These are phyloP conservation scores for Archips crataeganus DNA, from an alignment of 2,888 invertebrate species.

Conservation along the genomic window DNA sequence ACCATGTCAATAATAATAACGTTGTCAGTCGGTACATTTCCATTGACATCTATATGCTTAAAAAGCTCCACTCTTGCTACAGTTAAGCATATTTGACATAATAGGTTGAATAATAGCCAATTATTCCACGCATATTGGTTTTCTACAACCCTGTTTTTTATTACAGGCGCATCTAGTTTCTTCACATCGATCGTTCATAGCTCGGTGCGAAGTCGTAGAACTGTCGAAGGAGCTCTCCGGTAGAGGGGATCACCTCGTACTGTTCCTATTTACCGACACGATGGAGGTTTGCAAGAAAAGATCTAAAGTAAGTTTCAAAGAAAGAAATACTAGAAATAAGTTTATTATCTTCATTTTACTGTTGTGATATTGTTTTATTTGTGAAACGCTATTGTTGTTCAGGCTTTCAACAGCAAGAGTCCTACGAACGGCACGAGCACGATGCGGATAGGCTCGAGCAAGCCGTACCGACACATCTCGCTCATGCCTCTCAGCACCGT, in stretches of 20 bases:
- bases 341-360: too few relatives aligned
- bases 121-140: neutral
- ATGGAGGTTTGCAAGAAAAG: slow-evolving; percentile 96
- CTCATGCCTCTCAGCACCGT: slow-evolving; percentile 95
- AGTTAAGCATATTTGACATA: too few relatives aligned
- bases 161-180: slow-evolving; percentile 95
- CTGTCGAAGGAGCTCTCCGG: slow-evolving; percentile 93
- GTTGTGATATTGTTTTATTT: neutral
- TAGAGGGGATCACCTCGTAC: slow-evolving; percentile 93
- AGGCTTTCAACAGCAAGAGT: slow-evolving; percentile 84
- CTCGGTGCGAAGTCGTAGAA: slow-evolving; percentile 95
- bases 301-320: slow-evolving; percentile 86
- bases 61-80: too few relatives aligned
- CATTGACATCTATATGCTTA: too few relatives aligned
- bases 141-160: neutral
- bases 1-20: neutral
- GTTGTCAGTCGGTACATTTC: neutral
- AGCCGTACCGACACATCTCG: slow-evolving; percentile 96
- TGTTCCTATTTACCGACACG: slow-evolving; percentile 97
- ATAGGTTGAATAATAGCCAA: neutral
- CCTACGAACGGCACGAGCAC: slow-evolving; percentile 87
- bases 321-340: neutral
- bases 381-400: slow-evolving; percentile 20
- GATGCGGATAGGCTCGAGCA: slow-evolving; percentile 88
- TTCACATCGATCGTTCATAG: slow-evolving; percentile 95